Base-by-base conservation (phyloP, 2,797 vertebrate species). In the Geotrypetes seraphini region DNA sequence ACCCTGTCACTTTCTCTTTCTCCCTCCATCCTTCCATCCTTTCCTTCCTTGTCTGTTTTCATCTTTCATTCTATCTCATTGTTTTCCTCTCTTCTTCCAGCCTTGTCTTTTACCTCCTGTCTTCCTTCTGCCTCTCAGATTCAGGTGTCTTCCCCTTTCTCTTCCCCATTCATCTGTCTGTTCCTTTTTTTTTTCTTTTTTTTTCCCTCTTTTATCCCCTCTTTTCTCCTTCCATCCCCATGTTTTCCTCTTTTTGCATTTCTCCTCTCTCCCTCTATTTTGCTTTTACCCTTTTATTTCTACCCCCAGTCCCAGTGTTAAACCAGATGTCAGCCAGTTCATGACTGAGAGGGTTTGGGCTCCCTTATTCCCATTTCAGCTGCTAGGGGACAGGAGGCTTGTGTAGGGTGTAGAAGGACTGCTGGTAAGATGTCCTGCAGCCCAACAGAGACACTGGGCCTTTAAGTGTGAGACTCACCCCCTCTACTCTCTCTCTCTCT, bases 401-500 rank as follows among this genome's bases (percentile, higher is more conserved):
- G n/a, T n/a, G n/a, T n/a, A n/a, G n/a, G n/a, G n/a, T n/a, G n/a
- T n/a, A n/a, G n/a, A n/a, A 12, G 12, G 8, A 12, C 23, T 24
- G 12, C 23, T 7, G 5, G 13, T 7, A 4, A 24, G 12, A 12
- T 13, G n/a, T n/a, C n/a, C n/a, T n/a, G n/a, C n/a, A n/a, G n/a
- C n/a, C n/a, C n/a, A n/a, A n/a, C 2, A 10, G 13, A 10, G 13
- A 13, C 6, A 14, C 12, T 5, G 5, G 24, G 14, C 8, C 24
- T 25, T 25, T 25, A 25, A 25, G 10, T 14, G 6, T 32, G 41
- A 25, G 23, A 28, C 36, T 22, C 39, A 2, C 5, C 28, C 23
- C 44, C 10, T 16, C 13, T 5, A 33, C 43, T 38, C 19, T 33
- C 6, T 7, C 27, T 46, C 19, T 25, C 58, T 75, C 67, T 73